phyloP scores from a whole-genome alignment of 2,888 invertebrate genomes.

The Caenorhabditis imperialis region DNA sequence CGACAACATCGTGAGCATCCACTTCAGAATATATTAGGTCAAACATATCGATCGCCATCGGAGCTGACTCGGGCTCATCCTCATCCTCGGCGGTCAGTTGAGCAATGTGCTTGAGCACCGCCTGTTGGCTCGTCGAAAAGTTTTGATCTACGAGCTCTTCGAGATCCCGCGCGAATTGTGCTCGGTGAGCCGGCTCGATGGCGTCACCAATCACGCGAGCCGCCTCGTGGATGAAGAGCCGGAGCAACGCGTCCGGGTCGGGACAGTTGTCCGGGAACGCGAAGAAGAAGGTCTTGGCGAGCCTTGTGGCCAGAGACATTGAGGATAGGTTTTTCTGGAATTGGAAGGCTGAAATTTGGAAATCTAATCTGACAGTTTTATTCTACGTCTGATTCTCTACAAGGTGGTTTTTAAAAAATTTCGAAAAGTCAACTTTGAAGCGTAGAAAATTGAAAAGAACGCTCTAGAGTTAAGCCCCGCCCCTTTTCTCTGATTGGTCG shows the following conservation, averaged over 20 bases:
- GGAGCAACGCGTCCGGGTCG: slow-evolving; percentile 68
- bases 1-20: slow-evolving; percentile 68
- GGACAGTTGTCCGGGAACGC: slow-evolving; percentile 73
- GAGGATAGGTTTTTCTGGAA: slow-evolving; percentile 49
- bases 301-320: slow-evolving; percentile 52
- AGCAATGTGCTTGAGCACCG: slow-evolving; percentile 31
- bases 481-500: too few species aligned
- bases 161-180: slow-evolving; percentile 31
- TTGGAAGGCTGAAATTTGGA: too few species aligned
- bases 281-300: slow-evolving; percentile 65
- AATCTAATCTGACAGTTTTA: too few species aligned
- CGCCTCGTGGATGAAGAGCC: slow-evolving; percentile 70
- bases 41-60: slow-evolving; percentile 40
- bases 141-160: slow-evolving; percentile 35
- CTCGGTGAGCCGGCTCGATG: slow-evolving; percentile 41
- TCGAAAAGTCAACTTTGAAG: too few species aligned
- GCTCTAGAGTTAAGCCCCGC: too few species aligned
- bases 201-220: slow-evolving; percentile 64
- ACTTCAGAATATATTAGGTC: slow-evolving; percentile 70
- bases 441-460: too few species aligned
- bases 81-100: slow-evolving; percentile 26
- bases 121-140: slow-evolving; percentile 37
- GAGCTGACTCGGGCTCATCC: slow-evolving; percentile 9
- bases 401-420: too few species aligned
- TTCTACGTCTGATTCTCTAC: too few species aligned